Evolutionary conservation across 1,140 invertebrate species (phyloP).

Genomic region (Capitella teleta): DNA sequence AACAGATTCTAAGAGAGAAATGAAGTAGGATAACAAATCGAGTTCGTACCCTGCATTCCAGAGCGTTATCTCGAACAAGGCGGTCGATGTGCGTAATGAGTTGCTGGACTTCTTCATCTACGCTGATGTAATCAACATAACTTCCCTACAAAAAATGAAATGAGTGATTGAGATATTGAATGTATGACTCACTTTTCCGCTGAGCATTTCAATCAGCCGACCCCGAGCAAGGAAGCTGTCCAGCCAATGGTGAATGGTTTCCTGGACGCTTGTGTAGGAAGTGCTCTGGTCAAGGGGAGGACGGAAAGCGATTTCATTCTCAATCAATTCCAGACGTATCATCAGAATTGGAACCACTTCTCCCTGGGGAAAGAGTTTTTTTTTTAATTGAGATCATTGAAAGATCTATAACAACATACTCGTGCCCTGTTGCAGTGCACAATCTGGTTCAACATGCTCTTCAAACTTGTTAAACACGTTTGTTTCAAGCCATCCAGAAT

Average conservation of each 20-base stretch:
- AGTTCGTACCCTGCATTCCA: slow-evolving; percentile 32
- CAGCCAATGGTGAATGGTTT: slow-evolving; percentile 33
- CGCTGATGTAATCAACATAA: slow-evolving; percentile 35
- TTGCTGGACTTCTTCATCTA: slow-evolving; percentile 33
- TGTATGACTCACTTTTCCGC: slow-evolving; percentile 26
- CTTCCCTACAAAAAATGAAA: slow-evolving; percentile 22
- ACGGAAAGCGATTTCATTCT: slow-evolving; percentile 29
- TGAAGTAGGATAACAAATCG: not conserved
- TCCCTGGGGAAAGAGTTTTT: too few species aligned
- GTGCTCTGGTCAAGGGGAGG: slow-evolving; percentile 35
- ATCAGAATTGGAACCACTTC: slow-evolving; percentile 27
- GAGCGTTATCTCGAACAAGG: slow-evolving; percentile 31
- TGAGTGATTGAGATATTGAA: not conserved
- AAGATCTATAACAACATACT: slow-evolving; percentile 13
- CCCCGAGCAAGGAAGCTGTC: slow-evolving; percentile 31
- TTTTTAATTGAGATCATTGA: too few species aligned
- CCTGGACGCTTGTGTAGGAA: slow-evolving; percentile 33
- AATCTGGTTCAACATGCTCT: slow-evolving; percentile 34
- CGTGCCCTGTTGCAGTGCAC: slow-evolving; percentile 29
- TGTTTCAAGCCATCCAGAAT: slow-evolving; percentile 60
- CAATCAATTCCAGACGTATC: slow-evolving; percentile 35
- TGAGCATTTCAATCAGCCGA: slow-evolving; percentile 32
- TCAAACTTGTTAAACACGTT: slow-evolving; percentile 31
- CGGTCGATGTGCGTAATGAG: slow-evolving; percentile 29
- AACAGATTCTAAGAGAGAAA: slow-evolving; percentile 23